Conservation (phyloP, 2,113 vertebrate genomes). For the Malurus elegans region DNA sequence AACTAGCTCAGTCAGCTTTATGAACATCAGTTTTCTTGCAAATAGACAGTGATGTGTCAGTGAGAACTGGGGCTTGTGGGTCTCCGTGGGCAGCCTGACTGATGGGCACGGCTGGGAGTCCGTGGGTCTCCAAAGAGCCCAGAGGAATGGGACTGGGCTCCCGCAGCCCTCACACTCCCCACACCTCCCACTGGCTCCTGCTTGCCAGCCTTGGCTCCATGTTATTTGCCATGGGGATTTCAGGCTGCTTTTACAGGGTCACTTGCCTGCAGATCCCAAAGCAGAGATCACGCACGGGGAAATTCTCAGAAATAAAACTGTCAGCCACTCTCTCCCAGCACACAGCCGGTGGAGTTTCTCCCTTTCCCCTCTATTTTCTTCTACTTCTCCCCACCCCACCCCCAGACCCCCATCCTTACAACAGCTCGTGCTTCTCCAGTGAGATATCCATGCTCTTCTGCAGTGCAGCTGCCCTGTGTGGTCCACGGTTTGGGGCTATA, state of each 20-base stretch:
- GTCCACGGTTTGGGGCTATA: not conserved
- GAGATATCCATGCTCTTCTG: not conserved
- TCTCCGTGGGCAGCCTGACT: not conserved
- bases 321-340: slow-evolving; percentile 5
- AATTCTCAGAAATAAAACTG: slow-evolving; percentile 56
- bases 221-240: slow-evolving; percentile 56
- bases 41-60: not conserved
- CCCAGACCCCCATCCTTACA: not conserved
- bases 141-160: not conserved
- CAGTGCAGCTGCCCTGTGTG: not conserved
- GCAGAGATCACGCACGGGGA: not conserved
- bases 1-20: not conserved
- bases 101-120: rapidly evolving
- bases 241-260: slow-evolving; percentile 14
- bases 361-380: not conserved
- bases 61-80: not conserved
- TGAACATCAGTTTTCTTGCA: not conserved
- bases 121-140: rapidly evolving
- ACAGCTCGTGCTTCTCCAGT: not conserved
- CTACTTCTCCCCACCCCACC: not conserved
- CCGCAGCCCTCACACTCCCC: rapidly evolving
- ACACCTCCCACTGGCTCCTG: not conserved
- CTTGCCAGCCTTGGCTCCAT: not conserved
- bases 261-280: not conserved
- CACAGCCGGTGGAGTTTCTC: not conserved